A percentile compares a stretch with the other conserved stretches of the same genome.
Evolutionary conservation across 2,113 vertebrate species (phyloP).

Genomic region (Acrocephalus kingi): DNA sequence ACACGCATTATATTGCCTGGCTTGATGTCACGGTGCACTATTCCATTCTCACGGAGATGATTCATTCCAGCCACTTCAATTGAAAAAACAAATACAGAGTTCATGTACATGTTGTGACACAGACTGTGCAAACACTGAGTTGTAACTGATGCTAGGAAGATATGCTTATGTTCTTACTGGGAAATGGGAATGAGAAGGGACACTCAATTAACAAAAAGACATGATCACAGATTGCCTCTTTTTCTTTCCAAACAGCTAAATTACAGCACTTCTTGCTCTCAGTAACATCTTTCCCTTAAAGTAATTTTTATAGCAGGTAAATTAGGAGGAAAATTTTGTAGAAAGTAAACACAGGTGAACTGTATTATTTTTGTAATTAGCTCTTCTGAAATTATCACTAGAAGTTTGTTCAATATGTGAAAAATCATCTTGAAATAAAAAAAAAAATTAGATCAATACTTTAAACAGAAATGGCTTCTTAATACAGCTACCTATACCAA

Average conservation of each 20-base stretch:
- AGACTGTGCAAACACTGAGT: neutral
- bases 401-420: neutral
- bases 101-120: neutral
- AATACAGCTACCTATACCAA: neutral
- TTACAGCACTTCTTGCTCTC: neutral
- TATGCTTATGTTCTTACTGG: neutral
- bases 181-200: neutral
- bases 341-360: neutral
- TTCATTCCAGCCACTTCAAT: slow-evolving; percentile 96
- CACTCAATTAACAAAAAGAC: neutral
- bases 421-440: neutral
- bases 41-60: slow-evolving; percentile 95
- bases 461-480: neutral
- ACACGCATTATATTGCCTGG: slow-evolving; percentile 98
- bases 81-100: neutral
- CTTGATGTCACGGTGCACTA: slow-evolving; percentile 97
- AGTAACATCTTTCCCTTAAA: neutral
- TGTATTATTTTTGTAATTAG: neutral
- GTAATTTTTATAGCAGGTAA: neutral
- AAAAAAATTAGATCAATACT: neutral
- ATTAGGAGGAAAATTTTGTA: neutral
- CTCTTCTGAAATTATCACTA: neutral
- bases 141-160: neutral
- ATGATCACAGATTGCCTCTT: neutral
- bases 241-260: neutral